phyloP scores from a whole-genome alignment of 2,888 invertebrate genomes.

The Pantelozetes paolii region DNA sequence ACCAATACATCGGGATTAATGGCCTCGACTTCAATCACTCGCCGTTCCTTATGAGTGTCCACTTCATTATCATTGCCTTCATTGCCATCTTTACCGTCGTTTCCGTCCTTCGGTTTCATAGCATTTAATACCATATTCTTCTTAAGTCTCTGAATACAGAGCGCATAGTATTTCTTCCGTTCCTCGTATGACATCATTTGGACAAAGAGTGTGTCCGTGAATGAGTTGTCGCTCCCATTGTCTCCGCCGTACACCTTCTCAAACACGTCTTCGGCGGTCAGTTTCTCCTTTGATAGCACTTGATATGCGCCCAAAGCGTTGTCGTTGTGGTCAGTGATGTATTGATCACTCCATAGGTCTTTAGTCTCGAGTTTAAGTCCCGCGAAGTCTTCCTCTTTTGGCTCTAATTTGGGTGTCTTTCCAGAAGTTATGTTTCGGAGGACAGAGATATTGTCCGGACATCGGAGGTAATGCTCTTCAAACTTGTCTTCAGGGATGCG shows the following conservation, averaged over 20 bases:
- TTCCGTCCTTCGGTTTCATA: too few relatives aligned
- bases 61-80: too few relatives aligned
- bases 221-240: not conserved
- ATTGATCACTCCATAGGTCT: not conserved
- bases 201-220: not conserved
- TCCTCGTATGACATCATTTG: constrained; percentile 3
- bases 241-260: not conserved
- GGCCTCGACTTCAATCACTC: too few relatives aligned
- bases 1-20: too few relatives aligned
- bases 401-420: not conserved
- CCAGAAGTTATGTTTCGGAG: not conserved
- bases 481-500: not conserved
- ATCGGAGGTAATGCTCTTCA: not conserved
- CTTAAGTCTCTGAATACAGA: not conserved
- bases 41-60: too few relatives aligned
- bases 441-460: not conserved
- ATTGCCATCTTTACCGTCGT: too few relatives aligned
- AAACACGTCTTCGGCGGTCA: not conserved
- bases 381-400: not conserved
- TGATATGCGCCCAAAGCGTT: not conserved
- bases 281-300: not conserved
- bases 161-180: not conserved
- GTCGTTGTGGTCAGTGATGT: not conserved
- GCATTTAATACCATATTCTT: too few relatives aligned
- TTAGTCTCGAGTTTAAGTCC: not conserved